A percentile compares a stretch with the other conserved stretches of the same genome.
phyloP scores from a whole-genome alignment of 2,797 vertebrate species.

The Tapera naevia region DNA sequence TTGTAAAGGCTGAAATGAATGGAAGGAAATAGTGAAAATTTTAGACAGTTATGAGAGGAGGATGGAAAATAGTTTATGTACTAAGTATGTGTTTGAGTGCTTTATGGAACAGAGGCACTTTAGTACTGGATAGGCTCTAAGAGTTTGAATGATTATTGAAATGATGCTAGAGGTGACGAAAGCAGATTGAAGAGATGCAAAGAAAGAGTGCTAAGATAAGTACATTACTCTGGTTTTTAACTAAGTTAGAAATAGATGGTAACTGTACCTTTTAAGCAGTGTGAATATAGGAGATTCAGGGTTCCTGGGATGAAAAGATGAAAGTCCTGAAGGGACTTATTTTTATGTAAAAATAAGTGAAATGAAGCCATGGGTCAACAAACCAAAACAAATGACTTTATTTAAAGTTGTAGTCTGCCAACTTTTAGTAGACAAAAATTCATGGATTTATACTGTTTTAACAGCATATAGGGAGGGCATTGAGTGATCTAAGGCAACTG shows the following conservation, averaged over 20 bases:
- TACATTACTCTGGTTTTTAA: neutral
- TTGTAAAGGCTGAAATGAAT: neutral
- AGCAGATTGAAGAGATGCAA: neutral
- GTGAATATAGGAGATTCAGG: neutral
- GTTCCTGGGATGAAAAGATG: neutral
- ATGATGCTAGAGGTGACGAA: neutral
- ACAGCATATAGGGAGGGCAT: neutral
- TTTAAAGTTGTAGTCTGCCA: neutral
- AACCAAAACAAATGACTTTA: neutral
- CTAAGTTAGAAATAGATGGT: neutral
- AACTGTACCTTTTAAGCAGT: neutral
- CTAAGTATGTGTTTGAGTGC: neutral
- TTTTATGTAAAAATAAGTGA: neutral
- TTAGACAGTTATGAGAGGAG: neutral
- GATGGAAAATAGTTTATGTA: neutral
- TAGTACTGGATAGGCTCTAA: neutral
- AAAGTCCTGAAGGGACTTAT: neutral
- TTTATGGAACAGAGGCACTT: neutral
- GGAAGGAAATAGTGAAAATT: neutral
- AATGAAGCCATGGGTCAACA: neutral
- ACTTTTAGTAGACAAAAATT: neutral
- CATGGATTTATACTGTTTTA: neutral
- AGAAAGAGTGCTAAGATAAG: neutral
- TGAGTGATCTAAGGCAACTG: neutral
- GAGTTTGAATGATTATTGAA: neutral